Evolutionary conservation across 2,888 invertebrate genomes (phyloP).

Genomic region (Lithophane socia): DNA sequence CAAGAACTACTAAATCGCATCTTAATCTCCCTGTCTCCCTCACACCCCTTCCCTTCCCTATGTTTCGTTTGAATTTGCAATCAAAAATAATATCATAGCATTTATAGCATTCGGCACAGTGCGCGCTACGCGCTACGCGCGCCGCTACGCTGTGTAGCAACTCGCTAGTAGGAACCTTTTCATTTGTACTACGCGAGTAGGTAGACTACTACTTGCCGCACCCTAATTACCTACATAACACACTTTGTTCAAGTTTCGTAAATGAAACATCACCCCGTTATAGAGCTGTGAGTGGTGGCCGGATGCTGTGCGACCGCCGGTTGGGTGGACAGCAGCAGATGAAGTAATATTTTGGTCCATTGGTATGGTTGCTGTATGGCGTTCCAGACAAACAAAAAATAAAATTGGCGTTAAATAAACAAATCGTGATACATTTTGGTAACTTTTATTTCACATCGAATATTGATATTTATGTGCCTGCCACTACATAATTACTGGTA

Average conservation of each 20-base stretch:
- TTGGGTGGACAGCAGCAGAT: no score
- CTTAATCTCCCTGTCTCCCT: neutral
- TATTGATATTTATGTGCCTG: neutral
- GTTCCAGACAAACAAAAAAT: neutral
- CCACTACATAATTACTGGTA: neutral
- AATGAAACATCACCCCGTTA: slow-evolving; percentile 14
- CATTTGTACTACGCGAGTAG: neutral
- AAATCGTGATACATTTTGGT: slow-evolving; percentile 32
- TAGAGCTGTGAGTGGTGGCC: no score
- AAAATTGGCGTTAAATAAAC: slow-evolving; percentile 11
- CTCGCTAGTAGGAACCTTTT: neutral
- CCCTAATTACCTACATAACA: no score
- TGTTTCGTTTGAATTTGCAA: neutral
- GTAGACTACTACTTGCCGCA: neutral
- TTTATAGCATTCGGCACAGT: slow-evolving; percentile 5
- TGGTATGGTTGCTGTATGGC: no score
- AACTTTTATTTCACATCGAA: slow-evolving; percentile 53
- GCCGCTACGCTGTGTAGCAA: slow-evolving; percentile 2
- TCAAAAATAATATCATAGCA: slow-evolving; percentile 3
- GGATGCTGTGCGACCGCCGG: no score
- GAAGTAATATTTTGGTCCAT: neutral
- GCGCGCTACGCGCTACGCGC: slow-evolving; percentile 14
- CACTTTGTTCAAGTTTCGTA: neutral
- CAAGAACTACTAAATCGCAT: neutral
- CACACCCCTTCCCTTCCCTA: neutral